Percentiles rank a stretch among this genome's conserved stretches.
These are phyloP conservation scores for Listronotus bonariensis DNA, from an alignment of 1,140 invertebrate species.

Conservation along the genomic window DNA sequence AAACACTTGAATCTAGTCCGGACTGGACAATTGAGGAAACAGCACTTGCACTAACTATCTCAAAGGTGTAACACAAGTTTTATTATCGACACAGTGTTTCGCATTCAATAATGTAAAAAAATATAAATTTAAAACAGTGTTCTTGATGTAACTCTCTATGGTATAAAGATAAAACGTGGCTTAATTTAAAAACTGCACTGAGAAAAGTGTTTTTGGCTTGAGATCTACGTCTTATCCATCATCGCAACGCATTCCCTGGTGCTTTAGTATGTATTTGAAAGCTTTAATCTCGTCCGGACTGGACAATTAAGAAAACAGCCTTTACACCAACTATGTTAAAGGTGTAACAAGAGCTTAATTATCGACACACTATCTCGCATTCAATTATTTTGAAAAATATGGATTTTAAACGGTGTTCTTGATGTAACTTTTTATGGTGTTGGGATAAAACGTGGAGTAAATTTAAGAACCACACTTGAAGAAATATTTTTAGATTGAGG, in stretches of 20 bases:
- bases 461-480: too few species aligned
- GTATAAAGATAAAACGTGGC: neutral
- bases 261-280: constrained; percentile 55
- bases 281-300: constrained; percentile 44
- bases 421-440: neutral
- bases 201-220: too few species aligned
- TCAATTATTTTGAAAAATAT: neutral
- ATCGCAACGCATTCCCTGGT: constrained; percentile 54
- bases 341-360: constrained; percentile 23
- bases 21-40: constrained; percentile 52
- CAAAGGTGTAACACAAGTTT: constrained; percentile 28
- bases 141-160: neutral
- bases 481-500: too few species aligned
- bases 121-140: neutral
- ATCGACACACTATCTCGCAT: neutral
- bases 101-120: neutral
- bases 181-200: too few species aligned
- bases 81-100: neutral
- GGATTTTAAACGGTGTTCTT: neutral
- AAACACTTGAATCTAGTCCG: constrained; percentile 45
- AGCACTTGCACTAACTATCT: constrained; percentile 51
- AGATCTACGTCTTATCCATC: constrained; percentile 55
- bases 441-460: too few species aligned
- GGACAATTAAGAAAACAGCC: constrained; percentile 53
- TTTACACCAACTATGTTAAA: constrained; percentile 49